Percentiles rank a stretch among this genome's conserved stretches.
phyloP scores from a whole-genome alignment of 1,140 invertebrate genomes.

The Micrasema minimum region DNA sequence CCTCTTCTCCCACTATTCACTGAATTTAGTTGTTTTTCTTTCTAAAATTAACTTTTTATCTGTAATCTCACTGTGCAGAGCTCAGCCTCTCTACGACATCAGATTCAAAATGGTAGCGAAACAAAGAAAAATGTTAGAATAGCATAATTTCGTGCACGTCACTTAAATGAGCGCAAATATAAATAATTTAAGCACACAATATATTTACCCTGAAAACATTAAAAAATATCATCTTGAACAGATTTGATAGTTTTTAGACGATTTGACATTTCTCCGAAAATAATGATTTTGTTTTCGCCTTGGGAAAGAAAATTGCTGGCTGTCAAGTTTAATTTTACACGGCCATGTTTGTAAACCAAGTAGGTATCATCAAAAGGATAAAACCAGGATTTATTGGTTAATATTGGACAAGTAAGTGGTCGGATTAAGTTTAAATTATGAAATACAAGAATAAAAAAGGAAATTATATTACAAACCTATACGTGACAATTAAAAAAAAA shows the following conservation, averaged over 20 bases:
- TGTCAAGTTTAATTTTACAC: not conserved
- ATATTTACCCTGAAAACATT: conserved; percentile 35
- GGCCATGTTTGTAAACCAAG: not conserved
- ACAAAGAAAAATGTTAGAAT: conserved; percentile 22
- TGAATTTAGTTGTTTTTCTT: not conserved
- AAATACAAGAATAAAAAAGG: too few relatives aligned
- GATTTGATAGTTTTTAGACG: not conserved
- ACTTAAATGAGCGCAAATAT: not conserved
- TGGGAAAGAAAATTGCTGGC: not conserved
- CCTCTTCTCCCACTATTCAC: not conserved
- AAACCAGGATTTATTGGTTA: too few relatives aligned
- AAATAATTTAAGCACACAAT: not conserved
- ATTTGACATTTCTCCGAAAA: conserved; percentile 20
- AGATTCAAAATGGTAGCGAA: conserved; percentile 42
- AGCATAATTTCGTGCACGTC: not conserved
- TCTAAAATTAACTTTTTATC: not conserved
- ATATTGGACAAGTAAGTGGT: too few relatives aligned
- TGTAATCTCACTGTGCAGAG: not conserved
- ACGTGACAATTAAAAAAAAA: too few relatives aligned
- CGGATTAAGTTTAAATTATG: too few relatives aligned
- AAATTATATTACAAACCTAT: too few relatives aligned
- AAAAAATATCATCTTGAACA: not conserved
- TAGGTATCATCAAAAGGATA: too few relatives aligned
- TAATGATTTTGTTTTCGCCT: conserved; percentile 33
- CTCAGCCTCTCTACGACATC: conserved; percentile 23